phyloP scores from a whole-genome alignment of 2,797 vertebrate species.

The Perodicticus potto region DNA sequence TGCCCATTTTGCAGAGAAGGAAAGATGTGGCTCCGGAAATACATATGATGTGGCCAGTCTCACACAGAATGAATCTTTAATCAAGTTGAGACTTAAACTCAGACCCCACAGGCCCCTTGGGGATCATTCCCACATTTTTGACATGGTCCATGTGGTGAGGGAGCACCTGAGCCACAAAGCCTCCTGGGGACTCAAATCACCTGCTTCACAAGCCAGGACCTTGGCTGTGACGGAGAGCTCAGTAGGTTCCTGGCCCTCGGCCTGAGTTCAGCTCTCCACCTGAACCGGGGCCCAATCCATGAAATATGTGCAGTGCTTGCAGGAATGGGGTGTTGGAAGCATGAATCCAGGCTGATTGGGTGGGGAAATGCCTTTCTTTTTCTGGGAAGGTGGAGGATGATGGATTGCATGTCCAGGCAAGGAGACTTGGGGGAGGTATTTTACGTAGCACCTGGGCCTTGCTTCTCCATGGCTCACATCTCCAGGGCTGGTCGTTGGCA shows the following conservation, averaged over 20 bases:
- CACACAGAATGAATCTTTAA: not conserved
- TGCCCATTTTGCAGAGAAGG: slow-evolving; percentile 22
- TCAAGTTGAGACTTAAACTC: not conserved
- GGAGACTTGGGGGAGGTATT: not conserved
- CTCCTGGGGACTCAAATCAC: not conserved
- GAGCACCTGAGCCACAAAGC: not conserved
- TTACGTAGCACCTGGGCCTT: not conserved
- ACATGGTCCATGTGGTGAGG: not conserved
- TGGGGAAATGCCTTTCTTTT: not conserved
- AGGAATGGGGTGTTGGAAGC: not conserved
- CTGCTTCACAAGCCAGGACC: not conserved
- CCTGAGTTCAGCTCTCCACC: not conserved
- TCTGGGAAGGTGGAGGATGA: not conserved
- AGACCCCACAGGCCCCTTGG: not conserved
- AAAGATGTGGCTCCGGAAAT: not conserved
- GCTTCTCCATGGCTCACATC: not conserved
- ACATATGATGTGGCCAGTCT: accelerated
- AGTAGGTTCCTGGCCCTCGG: not conserved
- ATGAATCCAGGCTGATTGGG: not conserved
- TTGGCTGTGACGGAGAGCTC: not conserved
- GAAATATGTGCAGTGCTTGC: not conserved
- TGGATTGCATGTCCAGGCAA: not conserved
- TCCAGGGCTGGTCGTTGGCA: slow-evolving; percentile 3
- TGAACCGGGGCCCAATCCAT: not conserved
- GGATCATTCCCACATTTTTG: not conserved